Evolutionary conservation across 2,888 invertebrate genomes (phyloP).

Genomic region (Phengaris arion): DNA sequence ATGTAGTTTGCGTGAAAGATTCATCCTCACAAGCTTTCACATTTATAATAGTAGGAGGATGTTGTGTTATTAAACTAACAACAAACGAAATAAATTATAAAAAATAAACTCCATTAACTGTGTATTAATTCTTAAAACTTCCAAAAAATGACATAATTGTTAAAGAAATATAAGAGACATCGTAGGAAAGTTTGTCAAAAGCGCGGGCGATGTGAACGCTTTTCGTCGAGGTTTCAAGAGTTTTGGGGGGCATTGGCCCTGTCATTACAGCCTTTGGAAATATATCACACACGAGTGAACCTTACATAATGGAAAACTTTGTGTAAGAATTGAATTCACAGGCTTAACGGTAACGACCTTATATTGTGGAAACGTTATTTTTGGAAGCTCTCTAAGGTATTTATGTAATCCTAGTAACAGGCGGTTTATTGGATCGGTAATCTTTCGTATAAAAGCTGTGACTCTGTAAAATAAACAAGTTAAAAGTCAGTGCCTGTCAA

Average conservation of each 20-base stretch:
- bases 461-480: no score
- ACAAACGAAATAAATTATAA: no score
- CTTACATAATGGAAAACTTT: conserved; percentile 1
- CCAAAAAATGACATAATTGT: background rate
- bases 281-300: background rate
- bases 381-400: background rate
- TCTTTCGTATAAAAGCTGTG: no score
- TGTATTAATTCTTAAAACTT: no score
- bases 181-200: background rate
- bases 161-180: background rate
- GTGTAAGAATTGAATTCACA: background rate
- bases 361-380: background rate
- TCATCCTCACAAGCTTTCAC: no score
- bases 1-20: no score
- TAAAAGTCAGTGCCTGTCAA: no score
- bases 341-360: background rate
- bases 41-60: no score
- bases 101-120: no score
- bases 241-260: background rate
- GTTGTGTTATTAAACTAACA: no score
- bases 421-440: no score
- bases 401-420: background rate
- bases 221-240: background rate
- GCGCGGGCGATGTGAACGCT: background rate
- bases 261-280: background rate